Base-by-base conservation (phyloP, 2,888 invertebrate species). In the Campopleginae sp. region DNA sequence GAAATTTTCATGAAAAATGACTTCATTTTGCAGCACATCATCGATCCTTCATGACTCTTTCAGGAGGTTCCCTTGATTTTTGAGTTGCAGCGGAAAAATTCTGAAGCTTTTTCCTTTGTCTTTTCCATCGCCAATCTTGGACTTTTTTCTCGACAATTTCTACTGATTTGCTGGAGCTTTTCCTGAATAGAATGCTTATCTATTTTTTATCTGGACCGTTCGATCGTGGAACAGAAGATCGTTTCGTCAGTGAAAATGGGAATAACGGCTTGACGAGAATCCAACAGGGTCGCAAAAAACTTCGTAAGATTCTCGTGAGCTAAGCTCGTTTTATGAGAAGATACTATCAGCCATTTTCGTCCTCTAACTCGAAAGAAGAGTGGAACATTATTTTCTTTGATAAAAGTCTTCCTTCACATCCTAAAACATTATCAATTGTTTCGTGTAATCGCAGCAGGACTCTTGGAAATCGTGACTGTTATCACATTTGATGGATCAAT, bases 181-280 rank as follows among this genome's bases (percentile, higher is more conserved):
- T 58, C 27, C 14, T 12, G 58, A 27, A 58, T 58, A 27, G 27
- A 58, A 68, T 68, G 19, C 46, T 23, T 46, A 27, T 46, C 27
- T 68, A 44, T 68, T 68, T 46, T 44, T 68, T 68, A 68, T 68
- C 38, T 44, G 5, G 23, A 27, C 27, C 12, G 27, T 44, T 44
- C 68, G 14, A 46, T 23, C 65, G 65, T 42, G 42, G 19, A 66
- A 65, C 65, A 65, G 19, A 4, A 12, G 33, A 33, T 12, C 81
- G 19, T 63, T 48, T 48, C 27, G 71, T 76, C 54, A 65, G 12
- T 33, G 81, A 75, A 76, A 61, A 61, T 48, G 70, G 31, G 68
- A 61, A 71, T 75, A 82, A 71, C 63, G 71, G 58, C 61, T 61
- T 23, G 78, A 58, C 58, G 58, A 78, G 78, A 78, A 27, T 44